Conservation (phyloP, 2,797 vertebrate genomes). For the Anguilla megastoma region DNA sequence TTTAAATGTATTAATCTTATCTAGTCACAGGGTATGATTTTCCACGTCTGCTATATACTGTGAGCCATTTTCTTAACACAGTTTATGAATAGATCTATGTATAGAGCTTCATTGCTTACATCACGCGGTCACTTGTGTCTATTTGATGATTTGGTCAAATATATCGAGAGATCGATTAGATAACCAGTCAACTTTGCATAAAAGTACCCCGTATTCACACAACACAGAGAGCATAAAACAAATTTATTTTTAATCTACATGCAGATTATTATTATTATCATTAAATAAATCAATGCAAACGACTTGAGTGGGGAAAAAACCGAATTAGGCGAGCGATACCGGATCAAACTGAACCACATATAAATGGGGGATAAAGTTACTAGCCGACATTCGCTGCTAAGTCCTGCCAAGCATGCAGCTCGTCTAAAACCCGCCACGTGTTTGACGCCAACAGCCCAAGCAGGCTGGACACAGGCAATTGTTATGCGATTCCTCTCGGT, state of each 20-base stretch:
- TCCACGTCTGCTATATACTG: background rate
- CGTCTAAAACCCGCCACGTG: constrained; percentile 16
- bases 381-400: background rate
- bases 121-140: background rate
- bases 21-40: background rate
- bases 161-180: background rate
- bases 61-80: background rate
- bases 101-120: background rate
- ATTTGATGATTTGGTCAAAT: background rate
- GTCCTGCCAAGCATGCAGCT: constrained; percentile 11
- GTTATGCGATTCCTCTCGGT: background rate
- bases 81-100: background rate
- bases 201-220: background rate
- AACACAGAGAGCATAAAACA: background rate
- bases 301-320: background rate
- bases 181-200: background rate
- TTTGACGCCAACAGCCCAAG: constrained; percentile 11
- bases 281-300: background rate
- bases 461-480: background rate
- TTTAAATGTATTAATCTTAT: too few relatives aligned
- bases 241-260: too few relatives aligned
- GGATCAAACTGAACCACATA: background rate
- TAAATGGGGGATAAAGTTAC: background rate
- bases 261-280: background rate
- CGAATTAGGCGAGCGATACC: background rate